These are phyloP conservation scores for Ceyx margarethae DNA, from an alignment of 2,113 vertebrate genomes.

Conservation along the genomic window DNA sequence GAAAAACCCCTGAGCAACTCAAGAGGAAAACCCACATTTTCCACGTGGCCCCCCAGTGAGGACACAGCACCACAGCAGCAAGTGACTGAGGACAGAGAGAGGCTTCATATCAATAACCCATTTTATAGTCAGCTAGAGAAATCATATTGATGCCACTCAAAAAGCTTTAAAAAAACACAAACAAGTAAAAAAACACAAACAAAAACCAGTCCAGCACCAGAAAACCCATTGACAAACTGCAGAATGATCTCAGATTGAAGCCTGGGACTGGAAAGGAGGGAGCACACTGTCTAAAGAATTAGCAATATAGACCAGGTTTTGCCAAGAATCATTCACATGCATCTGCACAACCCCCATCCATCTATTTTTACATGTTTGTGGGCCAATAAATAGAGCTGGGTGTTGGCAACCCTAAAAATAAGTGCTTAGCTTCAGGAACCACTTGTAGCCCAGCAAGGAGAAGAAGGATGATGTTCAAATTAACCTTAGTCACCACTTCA, in stretches of 20 bases:
- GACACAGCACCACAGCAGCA: not conserved
- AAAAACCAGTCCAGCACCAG: not conserved
- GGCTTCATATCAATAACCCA: not conserved
- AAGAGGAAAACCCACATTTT: not conserved
- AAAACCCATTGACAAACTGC: not conserved
- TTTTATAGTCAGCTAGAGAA: not conserved
- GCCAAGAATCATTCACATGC: slow-evolving; percentile 16
- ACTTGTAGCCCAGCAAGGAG: not conserved
- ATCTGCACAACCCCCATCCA: not conserved
- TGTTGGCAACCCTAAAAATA: slow-evolving; percentile 13
- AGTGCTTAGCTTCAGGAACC: not conserved
- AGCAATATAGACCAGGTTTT: not conserved
- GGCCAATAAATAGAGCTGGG: slow-evolving; percentile 10
- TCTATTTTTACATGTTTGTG: slow-evolving; percentile 14
- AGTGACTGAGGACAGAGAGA: not conserved
- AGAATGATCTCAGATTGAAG: not conserved
- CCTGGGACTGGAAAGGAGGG: not conserved
- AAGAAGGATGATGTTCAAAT: not conserved
- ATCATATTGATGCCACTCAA: not conserved
- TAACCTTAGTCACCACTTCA: not conserved
- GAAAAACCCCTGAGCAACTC: not conserved
- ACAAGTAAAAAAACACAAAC: too few species aligned
- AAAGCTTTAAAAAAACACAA: not conserved
- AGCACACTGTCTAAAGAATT: not conserved
- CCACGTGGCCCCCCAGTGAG: not conserved